A percentile compares a stretch with the other conserved stretches of the same genome.
These are phyloP conservation scores for Prenolepis imparis DNA, from an alignment of 2,888 invertebrate genomes.

Conservation along the genomic window DNA sequence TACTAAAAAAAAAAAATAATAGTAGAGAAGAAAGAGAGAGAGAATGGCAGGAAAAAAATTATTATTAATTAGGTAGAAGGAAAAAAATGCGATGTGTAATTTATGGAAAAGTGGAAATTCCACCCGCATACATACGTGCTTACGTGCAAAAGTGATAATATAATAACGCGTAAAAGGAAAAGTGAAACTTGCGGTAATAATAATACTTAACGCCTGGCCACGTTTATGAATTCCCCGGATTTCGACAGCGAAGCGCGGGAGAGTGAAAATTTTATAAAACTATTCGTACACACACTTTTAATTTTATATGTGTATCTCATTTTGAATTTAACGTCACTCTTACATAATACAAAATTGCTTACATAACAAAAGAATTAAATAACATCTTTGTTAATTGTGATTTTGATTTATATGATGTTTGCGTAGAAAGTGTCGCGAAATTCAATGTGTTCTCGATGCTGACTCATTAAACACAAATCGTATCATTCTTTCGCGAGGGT, in stretches of 20 bases:
- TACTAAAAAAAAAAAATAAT: background rate
- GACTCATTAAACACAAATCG: conserved; percentile 12
- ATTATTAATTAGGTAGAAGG: background rate
- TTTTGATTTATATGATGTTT: background rate
- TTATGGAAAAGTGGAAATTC: conserved; percentile 41
- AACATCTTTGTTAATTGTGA: background rate
- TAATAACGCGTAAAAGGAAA: conserved; percentile 55
- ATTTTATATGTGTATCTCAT: background rate
- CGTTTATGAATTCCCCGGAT: conserved; percentile 46
- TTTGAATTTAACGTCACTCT: background rate
- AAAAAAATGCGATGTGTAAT: background rate
- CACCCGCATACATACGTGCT: conserved; percentile 12
- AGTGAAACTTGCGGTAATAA: conserved; percentile 69
- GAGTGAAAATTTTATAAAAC: conserved; percentile 53
- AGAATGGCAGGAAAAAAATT: background rate
- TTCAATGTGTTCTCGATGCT: background rate
- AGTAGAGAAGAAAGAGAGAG: background rate
- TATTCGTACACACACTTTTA: conserved; percentile 24
- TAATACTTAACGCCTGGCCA: conserved; percentile 63
- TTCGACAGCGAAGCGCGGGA: conserved; percentile 48
- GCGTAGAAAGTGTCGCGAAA: background rate
- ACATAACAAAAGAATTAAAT: conserved; percentile 5
- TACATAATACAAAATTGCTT: background rate
- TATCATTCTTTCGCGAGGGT: background rate
- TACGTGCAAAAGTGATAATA: conserved; percentile 33